A percentile compares a stretch with the other conserved stretches of the same genome.
phyloP scores from a whole-genome alignment of 2,888 invertebrate genomes.

The Trilocha varians region DNA sequence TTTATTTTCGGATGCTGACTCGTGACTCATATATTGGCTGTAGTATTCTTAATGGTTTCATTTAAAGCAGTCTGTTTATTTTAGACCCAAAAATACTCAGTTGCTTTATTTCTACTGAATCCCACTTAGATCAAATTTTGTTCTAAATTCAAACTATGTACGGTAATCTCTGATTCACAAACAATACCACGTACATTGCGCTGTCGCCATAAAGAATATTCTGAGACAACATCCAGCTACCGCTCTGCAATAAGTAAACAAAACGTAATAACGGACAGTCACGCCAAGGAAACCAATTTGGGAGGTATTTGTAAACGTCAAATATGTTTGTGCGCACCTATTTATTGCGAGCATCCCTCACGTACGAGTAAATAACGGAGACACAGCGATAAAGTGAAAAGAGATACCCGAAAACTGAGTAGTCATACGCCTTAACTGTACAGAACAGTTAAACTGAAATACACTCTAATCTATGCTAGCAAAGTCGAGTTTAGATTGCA shows the following conservation, averaged over 20 bases:
- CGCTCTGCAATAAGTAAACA: conserved; percentile 55
- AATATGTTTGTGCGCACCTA: conserved; percentile 70
- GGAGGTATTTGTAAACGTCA: conserved; percentile 69
- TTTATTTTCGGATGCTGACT: neutral
- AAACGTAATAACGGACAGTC: conserved; percentile 63
- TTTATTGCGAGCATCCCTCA: conserved; percentile 72
- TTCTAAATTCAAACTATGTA: too few relatives aligned
- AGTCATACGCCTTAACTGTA: conserved; percentile 45
- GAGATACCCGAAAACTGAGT: conserved; percentile 56
- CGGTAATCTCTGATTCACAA: too few relatives aligned
- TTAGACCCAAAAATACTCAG: too few relatives aligned
- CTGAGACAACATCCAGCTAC: conserved; percentile 26
- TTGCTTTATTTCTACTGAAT: too few relatives aligned
- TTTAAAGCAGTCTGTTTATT: neutral
- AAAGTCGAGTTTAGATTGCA: conserved; percentile 35
- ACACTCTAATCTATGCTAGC: conserved; percentile 26
- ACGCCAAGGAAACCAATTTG: conserved; percentile 67
- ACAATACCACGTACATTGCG: too few relatives aligned
- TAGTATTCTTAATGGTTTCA: neutral
- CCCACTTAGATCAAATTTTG: too few relatives aligned
- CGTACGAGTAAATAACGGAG: conserved; percentile 69
- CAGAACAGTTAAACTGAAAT: conserved; percentile 24
- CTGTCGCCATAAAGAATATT: conserved; percentile 17
- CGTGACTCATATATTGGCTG: neutral
- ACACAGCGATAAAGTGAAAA: conserved; percentile 70